Conservation (phyloP, 1,140 invertebrate species). For the Adelges cooleyi region DNA sequence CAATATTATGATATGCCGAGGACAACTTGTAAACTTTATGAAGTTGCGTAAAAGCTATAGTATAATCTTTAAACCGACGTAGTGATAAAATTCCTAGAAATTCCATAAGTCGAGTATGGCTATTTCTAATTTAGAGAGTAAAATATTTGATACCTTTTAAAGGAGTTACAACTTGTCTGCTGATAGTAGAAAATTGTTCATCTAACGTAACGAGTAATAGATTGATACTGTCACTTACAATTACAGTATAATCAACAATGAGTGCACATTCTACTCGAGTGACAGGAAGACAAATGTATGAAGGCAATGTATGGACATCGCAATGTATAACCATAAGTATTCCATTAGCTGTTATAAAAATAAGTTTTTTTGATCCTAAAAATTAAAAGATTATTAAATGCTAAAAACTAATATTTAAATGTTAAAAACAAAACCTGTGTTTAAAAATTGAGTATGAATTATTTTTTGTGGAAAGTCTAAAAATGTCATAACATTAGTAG, state of each 20-base stretch:
- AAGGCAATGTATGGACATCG: neutral
- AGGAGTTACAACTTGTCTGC: neutral
- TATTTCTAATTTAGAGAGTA: no score
- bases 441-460: constrained; percentile 3
- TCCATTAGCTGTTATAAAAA: neutral
- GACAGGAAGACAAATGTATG: neutral
- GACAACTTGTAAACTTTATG: constrained; percentile 17
- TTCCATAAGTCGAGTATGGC: neutral
- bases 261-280: neutral
- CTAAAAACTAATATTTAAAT: neutral
- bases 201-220: neutral
- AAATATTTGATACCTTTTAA: constrained; percentile 15
- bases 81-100: constrained; percentile 5
- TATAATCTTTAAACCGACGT: neutral
- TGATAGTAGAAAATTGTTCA: neutral
- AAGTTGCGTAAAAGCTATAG: neutral
- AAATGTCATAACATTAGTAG: neutral
- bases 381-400: neutral
- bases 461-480: constrained; percentile 17
- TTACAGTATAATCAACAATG: neutral
- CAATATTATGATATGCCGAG: neutral
- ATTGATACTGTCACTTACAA: constrained; percentile 6
- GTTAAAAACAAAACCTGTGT: no score
- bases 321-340: neutral
- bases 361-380: constrained; percentile 4